These are phyloP conservation scores for Nanger granti DNA, from an alignment of 2,113 vertebrate species.

Conservation along the genomic window DNA sequence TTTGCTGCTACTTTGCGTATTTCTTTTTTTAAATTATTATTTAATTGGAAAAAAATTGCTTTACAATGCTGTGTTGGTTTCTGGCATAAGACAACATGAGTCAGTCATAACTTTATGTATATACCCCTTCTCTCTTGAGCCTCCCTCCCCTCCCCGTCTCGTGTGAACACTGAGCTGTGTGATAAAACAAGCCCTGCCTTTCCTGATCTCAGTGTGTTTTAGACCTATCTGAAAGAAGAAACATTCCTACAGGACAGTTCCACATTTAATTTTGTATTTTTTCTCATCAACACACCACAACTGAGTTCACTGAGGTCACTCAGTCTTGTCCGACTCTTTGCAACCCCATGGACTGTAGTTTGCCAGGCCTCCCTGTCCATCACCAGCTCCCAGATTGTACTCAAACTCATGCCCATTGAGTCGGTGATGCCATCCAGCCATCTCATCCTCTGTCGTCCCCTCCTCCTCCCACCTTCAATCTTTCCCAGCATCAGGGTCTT, in stretches of 20 bases:
- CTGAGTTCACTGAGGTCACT: background rate
- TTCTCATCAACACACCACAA: background rate
- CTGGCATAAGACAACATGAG: background rate
- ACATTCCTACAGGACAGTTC: background rate
- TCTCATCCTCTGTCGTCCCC: background rate
- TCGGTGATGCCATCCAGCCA: background rate
- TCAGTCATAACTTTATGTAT: background rate
- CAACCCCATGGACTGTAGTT: fast-evolving
- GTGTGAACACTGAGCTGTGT: background rate
- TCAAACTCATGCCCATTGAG: background rate
- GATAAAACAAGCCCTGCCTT: background rate
- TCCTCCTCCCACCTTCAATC: background rate
- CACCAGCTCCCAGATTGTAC: fast-evolving
- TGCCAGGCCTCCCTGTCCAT: background rate
- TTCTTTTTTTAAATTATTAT: background rate
- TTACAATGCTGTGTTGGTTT: background rate
- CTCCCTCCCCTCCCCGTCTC: background rate
- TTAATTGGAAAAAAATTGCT: background rate
- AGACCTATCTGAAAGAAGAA: background rate
- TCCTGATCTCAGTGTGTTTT: background rate
- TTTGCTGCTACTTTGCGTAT: background rate
- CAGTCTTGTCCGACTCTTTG: background rate
- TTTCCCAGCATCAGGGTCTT: background rate
- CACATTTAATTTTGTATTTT: background rate
- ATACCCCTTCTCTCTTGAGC: background rate